phyloP scores from a whole-genome alignment of 2,888 invertebrate genomes.

The Agrypnus murinus region DNA sequence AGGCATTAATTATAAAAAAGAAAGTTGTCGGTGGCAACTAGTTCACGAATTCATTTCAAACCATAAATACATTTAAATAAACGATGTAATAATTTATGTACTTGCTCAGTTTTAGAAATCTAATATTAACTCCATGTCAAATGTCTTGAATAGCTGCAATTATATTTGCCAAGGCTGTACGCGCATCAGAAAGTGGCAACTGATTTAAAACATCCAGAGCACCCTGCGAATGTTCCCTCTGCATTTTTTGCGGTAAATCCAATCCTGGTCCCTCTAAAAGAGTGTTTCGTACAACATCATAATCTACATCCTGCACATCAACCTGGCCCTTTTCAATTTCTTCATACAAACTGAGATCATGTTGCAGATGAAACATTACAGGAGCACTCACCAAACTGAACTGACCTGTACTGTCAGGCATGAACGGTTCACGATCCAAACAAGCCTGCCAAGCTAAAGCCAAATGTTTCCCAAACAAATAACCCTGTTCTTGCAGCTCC shows the following conservation, averaged over 20 bases:
- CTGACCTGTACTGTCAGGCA: constrained; percentile 67
- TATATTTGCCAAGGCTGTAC: constrained; percentile 89
- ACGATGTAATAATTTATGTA: too few species aligned
- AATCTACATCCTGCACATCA: constrained; percentile 80
- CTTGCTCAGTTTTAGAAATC: too few species aligned
- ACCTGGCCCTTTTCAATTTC: constrained; percentile 81
- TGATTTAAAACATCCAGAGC: constrained; percentile 84
- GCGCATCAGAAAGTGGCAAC: constrained; percentile 87
- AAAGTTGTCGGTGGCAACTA: too few species aligned
- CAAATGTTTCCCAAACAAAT: constrained; percentile 91
- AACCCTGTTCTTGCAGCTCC: constrained; percentile 86
- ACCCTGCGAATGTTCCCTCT: constrained; percentile 83
- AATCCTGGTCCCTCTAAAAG: constrained; percentile 79
- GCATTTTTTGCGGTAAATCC: constrained; percentile 82
- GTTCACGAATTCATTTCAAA: too few species aligned
- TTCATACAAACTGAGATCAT: constrained; percentile 80
- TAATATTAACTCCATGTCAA: too few species aligned
- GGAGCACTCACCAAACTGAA: constrained; percentile 89
- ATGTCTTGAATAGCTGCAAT: constrained; percentile 88
- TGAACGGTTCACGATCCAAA: constrained; percentile 83
- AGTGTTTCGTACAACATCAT: constrained; percentile 71
- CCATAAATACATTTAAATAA: too few species aligned
- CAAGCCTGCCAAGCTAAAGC: constrained; percentile 91
- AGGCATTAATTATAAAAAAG: too few species aligned
- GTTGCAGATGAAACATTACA: constrained; percentile 86